Conservation (phyloP, 2,888 invertebrate species). For the Aphidoletes aphidimyza region DNA sequence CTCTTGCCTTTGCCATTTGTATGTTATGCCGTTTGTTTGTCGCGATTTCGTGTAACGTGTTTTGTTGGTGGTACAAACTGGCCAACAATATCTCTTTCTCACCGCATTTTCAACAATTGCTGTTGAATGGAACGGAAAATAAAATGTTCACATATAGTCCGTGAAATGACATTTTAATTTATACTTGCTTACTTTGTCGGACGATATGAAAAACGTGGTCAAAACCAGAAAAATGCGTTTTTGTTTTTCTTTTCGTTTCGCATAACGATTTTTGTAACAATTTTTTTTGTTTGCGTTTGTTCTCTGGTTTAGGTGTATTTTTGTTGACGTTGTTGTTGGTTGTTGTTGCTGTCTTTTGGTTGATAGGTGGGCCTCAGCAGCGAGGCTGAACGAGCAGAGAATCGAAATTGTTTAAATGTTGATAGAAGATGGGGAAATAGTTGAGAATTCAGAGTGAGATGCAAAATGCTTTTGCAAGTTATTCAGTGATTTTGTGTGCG, state of each 20-base stretch:
- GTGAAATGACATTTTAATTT: conserved; percentile 49
- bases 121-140: conserved; percentile 39
- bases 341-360: no score
- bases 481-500: neutral
- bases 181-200: conserved; percentile 41
- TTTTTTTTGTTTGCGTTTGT: neutral
- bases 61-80: neutral
- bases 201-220: conserved; percentile 37
- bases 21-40: neutral
- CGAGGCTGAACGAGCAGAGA: neutral
- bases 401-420: neutral
- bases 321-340: no score
- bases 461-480: conserved; percentile 20
- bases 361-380: no score
- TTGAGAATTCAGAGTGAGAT: conserved; percentile 6
- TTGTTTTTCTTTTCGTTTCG: neutral
- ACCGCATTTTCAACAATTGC: neutral
- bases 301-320: no score
- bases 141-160: conserved; percentile 51
- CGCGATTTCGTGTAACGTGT: conserved; percentile 41
- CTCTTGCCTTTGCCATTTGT: no score
- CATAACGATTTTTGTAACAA: conserved; percentile 9
- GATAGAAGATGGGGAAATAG: neutral
- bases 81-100: neutral
- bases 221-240: conserved; percentile 22